Evolutionary conservation across 2,797 vertebrate genomes (phyloP).

Genomic region (Salarias fasciatus): DNA sequence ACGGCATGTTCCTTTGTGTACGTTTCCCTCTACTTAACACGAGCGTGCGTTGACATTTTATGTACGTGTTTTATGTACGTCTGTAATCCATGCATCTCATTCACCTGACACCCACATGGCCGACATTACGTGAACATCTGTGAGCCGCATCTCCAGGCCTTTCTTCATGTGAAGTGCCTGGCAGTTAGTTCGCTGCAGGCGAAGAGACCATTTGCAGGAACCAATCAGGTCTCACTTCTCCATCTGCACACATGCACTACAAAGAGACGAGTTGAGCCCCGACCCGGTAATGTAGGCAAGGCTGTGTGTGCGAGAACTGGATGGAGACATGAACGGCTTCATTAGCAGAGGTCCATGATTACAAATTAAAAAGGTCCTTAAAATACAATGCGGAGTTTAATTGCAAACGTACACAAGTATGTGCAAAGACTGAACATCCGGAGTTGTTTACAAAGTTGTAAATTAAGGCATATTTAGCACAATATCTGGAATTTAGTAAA

Average conservation of each 20-base stretch:
- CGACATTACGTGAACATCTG: conserved; percentile 77
- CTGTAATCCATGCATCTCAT: conserved; percentile 66
- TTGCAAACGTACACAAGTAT: conserved; percentile 2
- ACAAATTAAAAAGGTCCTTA: not conserved
- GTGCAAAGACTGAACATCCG: not conserved
- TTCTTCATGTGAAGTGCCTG: conserved; percentile 77
- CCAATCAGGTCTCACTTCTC: conserved; percentile 70
- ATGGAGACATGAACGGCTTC: conserved; percentile 19
- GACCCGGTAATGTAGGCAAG: conserved; percentile 51
- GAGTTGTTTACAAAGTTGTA: too few species aligned
- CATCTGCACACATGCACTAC: conserved; percentile 71
- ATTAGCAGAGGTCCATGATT: conserved; percentile 18
- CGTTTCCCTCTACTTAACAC: conserved; percentile 5
- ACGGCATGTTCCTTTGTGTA: not conserved
- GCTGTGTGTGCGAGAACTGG: conserved; percentile 40
- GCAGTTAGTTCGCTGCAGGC: conserved; percentile 75
- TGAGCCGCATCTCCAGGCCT: conserved; percentile 75
- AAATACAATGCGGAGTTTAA: not conserved
- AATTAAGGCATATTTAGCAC: too few species aligned
- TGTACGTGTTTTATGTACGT: conserved; percentile 54
- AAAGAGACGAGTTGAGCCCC: conserved; percentile 56
- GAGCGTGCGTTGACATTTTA: conserved; percentile 32
- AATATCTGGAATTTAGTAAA: too few species aligned
- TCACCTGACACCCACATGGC: conserved; percentile 78
- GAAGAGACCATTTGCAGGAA: conserved; percentile 64